phyloP scores from a whole-genome alignment of 2,888 invertebrate species.

The Tenodera sinensis region DNA sequence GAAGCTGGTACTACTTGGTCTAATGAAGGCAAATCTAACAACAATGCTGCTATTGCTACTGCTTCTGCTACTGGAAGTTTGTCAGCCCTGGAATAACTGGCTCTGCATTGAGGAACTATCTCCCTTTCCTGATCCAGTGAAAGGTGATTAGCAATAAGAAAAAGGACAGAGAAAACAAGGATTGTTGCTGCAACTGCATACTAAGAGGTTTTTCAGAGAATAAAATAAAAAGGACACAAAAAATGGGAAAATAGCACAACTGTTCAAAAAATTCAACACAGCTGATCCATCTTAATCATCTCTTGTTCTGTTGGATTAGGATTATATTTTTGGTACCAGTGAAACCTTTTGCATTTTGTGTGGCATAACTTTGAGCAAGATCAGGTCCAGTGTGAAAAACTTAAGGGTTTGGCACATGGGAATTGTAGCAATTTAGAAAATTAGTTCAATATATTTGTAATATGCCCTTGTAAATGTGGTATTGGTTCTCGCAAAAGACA shows the following conservation, averaged over 20 bases:
- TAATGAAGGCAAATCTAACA: too few species aligned
- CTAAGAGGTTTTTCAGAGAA: not conserved
- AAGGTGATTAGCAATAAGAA: not conserved
- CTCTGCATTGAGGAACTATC: not conserved
- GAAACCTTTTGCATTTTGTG: not conserved
- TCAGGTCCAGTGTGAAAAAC: too few species aligned
- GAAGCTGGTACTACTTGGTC: too few species aligned
- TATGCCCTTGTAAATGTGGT: too few species aligned
- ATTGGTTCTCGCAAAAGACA: too few species aligned
- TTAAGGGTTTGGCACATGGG: not conserved
- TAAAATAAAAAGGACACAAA: not conserved
- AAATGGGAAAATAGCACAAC: not conserved
- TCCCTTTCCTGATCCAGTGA: not conserved
- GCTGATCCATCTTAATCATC: not conserved
- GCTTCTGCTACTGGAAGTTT: too few species aligned
- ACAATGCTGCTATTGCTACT: too few species aligned
- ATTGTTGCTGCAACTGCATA: too few species aligned
- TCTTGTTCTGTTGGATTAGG: too few species aligned
- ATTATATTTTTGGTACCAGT: not conserved
- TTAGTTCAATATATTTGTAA: too few species aligned
- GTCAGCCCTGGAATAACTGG: too few species aligned
- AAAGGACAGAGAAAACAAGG: not conserved
- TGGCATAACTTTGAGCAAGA: not conserved
- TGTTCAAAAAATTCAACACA: not conserved
- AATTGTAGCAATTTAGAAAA: not conserved